Evolutionary conservation across 30 jellyfish, hydroid and myxozoan genomes (phyloP), one percentile per base, ranked within the genome.

Genomic region (Aurelia sp.): DNA sequence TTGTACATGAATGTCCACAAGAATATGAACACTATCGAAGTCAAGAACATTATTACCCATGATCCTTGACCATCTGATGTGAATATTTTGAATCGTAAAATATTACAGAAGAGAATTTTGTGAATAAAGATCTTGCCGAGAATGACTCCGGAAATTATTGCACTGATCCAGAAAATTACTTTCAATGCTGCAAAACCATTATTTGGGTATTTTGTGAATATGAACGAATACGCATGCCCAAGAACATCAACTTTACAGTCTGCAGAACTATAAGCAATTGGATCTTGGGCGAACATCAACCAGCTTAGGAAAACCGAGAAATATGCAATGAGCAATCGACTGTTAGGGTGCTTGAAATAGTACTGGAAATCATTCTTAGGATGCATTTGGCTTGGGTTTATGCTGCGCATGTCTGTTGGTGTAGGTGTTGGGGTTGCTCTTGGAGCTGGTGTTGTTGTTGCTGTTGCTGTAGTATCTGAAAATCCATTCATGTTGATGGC

Each of bases 211-310:
- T 57, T 70, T 63, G 51, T 79, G 52, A 84, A 55, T 50, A 84
- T 50, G 47, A 84, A 41, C 19, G 89, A 50, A 8, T 84, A 73
- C 22, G 81, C 69, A 58, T 84, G 75, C 33, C 93, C 93, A 7
- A 69, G 55, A 21, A 84, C 79, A 53, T 84, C 89, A 17, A 63
- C 93, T 72, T 74, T 72, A 35, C 78, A 33, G 8, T 62, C 80
- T 12, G 89, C 93, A 1, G 47, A 18, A 33, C 93, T 84, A 59
- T 84, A 71, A n/a, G 81, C 90, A 38, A 84, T 84, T 19, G 93
- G 93, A 60, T 84, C 93, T 74, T 84, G 90, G 19, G 93, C 93
- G 4, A 74, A 66, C 74, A 84, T 44, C 65, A 84, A 50, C 89
- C 89, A 84, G 53, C 90, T 71, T 11, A 84, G 57, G 65, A 84